These are phyloP conservation scores for Hirtodrosophila trivittata DNA, from an alignment of 2,888 invertebrate species.

Conservation along the genomic window DNA sequence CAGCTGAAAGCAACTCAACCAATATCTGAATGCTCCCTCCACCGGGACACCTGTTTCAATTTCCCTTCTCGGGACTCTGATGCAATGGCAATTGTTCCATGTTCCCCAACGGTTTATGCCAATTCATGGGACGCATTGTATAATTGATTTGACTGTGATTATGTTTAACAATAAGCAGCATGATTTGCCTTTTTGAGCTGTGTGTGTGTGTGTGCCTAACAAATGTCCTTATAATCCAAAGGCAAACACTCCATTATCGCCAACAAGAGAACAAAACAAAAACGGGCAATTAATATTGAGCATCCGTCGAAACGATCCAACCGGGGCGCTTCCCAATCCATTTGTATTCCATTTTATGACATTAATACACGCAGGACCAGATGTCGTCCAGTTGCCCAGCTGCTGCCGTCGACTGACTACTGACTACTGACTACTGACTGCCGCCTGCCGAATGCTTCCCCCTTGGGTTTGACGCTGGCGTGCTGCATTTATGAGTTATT, in stretches of 20 bases:
- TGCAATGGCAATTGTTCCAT: background rate
- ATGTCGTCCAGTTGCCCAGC: slow-evolving; percentile 54
- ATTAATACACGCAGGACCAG: slow-evolving; percentile 68
- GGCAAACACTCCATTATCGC: slow-evolving; percentile 67
- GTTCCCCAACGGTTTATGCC: background rate
- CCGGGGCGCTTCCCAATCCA: slow-evolving; percentile 27
- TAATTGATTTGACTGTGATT: slow-evolving; percentile 70
- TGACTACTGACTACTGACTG: slow-evolving; percentile 14
- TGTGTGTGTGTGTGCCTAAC: slow-evolving; percentile 7
- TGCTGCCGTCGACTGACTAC: slow-evolving; percentile 17
- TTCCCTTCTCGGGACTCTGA: slow-evolving; percentile 5
- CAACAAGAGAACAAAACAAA: slow-evolving; percentile 13
- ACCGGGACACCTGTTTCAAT: slow-evolving; percentile 52
- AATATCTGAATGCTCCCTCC: background rate
- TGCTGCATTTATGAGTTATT: slow-evolving; percentile 77
- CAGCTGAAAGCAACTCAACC: slow-evolving; percentile 6
- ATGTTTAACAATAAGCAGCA: slow-evolving; percentile 56
- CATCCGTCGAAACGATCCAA: slow-evolving; percentile 25
- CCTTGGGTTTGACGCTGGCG: background rate
- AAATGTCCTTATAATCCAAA: slow-evolving; percentile 49
- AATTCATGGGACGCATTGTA: slow-evolving; percentile 36
- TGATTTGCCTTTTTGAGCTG: slow-evolving; percentile 41
- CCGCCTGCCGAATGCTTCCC: slow-evolving; percentile 1
- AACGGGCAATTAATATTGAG: slow-evolving; percentile 69
- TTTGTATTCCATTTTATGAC: slow-evolving; percentile 60